Base-by-base conservation (phyloP, 2,113 vertebrate genomes). In the Elanus axillaris region DNA sequence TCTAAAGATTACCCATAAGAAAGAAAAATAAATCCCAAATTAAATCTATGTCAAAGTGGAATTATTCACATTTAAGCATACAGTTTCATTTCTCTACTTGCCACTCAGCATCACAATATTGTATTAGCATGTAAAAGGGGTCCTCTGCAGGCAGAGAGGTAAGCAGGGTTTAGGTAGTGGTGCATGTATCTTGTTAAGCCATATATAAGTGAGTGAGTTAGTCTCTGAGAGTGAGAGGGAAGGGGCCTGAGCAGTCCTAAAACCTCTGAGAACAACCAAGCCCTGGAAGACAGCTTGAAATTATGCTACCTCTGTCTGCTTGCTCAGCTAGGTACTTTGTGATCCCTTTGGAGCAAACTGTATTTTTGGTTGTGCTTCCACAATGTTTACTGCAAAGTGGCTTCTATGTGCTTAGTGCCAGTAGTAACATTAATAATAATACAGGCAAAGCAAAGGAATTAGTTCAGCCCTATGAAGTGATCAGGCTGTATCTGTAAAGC, bases 191-290 rank as follows among this genome's bases (percentile, higher is more conserved):
- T 45, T 43, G 7, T 77, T 86, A 88, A 86, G 25, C 11, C 52
- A 84, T 38, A 38, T 38, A 16, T 1, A 67, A 86, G 23, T 0
- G 10, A 45, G 25, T 3, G 2, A 68, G 27, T 32, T 21, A 48
- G 5, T 23, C 25, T 74, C 50, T 52, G 20, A 34, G 29, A 78
- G 66, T 0, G 0, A 16, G 20, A 72, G 11, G 25, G 23, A 66
- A 91, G 42, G 34, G 9, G 15, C 3, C 52, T 40, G 17, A 78
- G 73, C 10, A 78, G 16, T 36, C 38, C 47, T 67, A 73, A 80
- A 89, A 36, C 31, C 23, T 77, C 32, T 22, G 40, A 48, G 59
- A 66, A n/a, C 7, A 26, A 48, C 3, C 14, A 87, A 59, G 27
- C 20, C 19, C 63, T 47, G 42, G 72, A 76, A 86, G 32, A 50